Base-by-base conservation (phyloP, 2,888 invertebrate species). In the Proisotoma minuta region DNA sequence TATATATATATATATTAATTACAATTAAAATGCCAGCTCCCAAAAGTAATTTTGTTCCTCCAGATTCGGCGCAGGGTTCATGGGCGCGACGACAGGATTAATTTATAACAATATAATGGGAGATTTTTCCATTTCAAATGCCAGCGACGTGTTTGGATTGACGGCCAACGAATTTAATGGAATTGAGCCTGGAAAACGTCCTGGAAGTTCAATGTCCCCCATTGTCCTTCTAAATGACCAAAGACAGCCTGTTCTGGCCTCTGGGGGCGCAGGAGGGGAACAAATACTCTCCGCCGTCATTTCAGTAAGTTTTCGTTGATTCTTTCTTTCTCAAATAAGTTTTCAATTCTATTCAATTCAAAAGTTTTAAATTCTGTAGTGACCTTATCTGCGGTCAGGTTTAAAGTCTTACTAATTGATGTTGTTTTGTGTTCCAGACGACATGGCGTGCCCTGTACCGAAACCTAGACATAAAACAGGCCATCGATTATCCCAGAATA, bases 101-200 rank as follows among this genome's bases (percentile, higher is more conserved):
- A 77, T 83, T 10, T 81, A 79, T 73, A 83, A 83, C 71, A 78
- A 83, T 72, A 80, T 82, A 70, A 81, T 83, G 81, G 80, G 81
- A 70, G 83, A 83, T 69, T 83, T 83, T 75, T 79, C 81, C 0
- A 75, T 78, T 1, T 80, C 80, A 5, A 75, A 76, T 49, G 73
- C 75, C 15, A 74, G 76, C 1, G 67, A 66, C 64, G 73, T 73
- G 27, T 78, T 76, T 63, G 76, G 75, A 18, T 60, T 79, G 2
- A 76, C 77, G 29, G 80, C 82, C 12, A 80, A 81, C 20, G 78
- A 78, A 1, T 77, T 79, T 28, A 83, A 83, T 74, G 81, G 78
- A 69, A 81, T 82, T 53, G 74, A 72, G 48, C 79, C 82, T 1
- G 73, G 72, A 64, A 83, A 82, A 72, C 75, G 81, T 34, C 83